Conservation (phyloP, 2,888 invertebrate species). For the Osedax fenrisi region DNA sequence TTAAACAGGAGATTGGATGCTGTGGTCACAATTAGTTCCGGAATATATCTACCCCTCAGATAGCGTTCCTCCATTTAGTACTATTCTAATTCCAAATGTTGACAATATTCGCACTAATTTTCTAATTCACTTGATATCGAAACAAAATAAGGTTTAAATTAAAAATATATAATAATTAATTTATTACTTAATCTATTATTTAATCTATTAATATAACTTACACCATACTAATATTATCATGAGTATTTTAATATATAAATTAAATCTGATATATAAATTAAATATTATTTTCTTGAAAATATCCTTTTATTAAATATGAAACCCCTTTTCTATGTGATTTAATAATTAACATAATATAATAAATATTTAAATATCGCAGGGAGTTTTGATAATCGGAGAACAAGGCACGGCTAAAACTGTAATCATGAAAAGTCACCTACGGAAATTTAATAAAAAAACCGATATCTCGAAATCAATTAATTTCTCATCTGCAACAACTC, state of each 20-base stretch:
- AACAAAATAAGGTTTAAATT: conserved; percentile 55
- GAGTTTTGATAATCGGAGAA: conserved; percentile 73
- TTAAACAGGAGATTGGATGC: conserved; percentile 68
- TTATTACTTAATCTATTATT: background rate
- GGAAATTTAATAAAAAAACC: conserved; percentile 64
- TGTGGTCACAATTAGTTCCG: conserved; percentile 67
- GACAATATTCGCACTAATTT: conserved; percentile 77
- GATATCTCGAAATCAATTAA: conserved; percentile 71
- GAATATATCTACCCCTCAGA: conserved; percentile 50
- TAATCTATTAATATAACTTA: background rate
- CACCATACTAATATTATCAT: background rate
- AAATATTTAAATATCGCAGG: conserved; percentile 49
- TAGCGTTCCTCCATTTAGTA: conserved; percentile 66
- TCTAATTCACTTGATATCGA: conserved; percentile 67
- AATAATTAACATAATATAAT: background rate
- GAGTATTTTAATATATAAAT: conserved; percentile 5
- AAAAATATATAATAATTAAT: conserved; percentile 6
- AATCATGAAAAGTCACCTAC: conserved; percentile 72
- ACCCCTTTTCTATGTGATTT: background rate
- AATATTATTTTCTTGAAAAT: background rate
- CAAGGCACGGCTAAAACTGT: conserved; percentile 87
- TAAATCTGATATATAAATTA: background rate
- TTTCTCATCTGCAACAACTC: conserved; percentile 79
- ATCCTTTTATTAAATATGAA: background rate
- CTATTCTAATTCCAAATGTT: conserved; percentile 74